Conservation (phyloP, 2,888 invertebrate species). For the Melipona bicolor region DNA sequence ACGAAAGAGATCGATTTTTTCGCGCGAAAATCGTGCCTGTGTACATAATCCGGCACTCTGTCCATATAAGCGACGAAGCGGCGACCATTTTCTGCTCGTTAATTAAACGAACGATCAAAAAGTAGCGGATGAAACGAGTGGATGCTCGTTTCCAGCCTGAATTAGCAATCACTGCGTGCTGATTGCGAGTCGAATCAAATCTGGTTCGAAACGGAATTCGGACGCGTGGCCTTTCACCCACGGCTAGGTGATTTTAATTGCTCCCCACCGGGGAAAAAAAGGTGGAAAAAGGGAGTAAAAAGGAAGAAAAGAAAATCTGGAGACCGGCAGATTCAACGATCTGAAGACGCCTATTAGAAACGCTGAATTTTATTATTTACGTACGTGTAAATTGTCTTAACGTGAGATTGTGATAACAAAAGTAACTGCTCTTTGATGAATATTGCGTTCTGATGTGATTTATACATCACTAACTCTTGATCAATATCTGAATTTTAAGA, state of each 20-base stretch:
- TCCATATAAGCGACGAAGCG: slow-evolving; percentile 28
- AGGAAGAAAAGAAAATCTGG: background rate
- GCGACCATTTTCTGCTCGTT: slow-evolving; percentile 53
- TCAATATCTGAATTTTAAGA: too few species aligned
- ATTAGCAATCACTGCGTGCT: slow-evolving; percentile 53
- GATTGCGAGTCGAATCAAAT: slow-evolving; percentile 48
- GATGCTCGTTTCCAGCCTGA: slow-evolving; percentile 47
- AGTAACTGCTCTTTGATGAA: too few species aligned
- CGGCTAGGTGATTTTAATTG: slow-evolving; percentile 36
- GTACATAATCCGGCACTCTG: slow-evolving; percentile 18
- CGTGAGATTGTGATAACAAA: too few species aligned
- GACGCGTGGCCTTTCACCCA: slow-evolving; percentile 15
- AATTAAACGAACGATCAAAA: slow-evolving; percentile 56
- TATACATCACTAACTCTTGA: too few species aligned
- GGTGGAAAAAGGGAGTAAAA: background rate
- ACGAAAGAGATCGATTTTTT: background rate
- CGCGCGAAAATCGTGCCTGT: slow-evolving; percentile 14
- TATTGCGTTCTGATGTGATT: too few species aligned
- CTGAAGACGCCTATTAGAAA: background rate
- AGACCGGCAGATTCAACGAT: background rate
- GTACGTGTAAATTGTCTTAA: too few species aligned
- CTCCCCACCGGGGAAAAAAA: background rate
- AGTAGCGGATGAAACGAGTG: slow-evolving; percentile 39
- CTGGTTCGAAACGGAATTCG: slow-evolving; percentile 33
- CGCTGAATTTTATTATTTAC: too few species aligned